Evolutionary conservation across 2,113 vertebrate genomes (phyloP).

Genomic region (Ctenomys sociabilis): DNA sequence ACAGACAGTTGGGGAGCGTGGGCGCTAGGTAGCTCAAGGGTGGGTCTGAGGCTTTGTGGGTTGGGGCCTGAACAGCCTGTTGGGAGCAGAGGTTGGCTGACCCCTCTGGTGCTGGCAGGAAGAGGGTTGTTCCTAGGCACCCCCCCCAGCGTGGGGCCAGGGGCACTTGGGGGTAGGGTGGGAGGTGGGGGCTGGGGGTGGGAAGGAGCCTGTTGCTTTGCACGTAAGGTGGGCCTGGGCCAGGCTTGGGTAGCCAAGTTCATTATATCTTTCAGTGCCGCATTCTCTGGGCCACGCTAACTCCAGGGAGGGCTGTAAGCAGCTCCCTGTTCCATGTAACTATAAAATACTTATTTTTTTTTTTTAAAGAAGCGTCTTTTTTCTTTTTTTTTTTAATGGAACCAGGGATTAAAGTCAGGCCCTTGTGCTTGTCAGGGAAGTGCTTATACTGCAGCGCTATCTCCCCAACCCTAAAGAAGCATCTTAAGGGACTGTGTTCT

Average conservation of each 20-base stretch:
- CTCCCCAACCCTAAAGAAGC: no score
- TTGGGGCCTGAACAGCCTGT: not conserved
- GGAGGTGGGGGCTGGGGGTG: no score
- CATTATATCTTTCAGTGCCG: not conserved
- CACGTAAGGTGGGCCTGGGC: not conserved
- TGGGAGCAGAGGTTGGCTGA: not conserved
- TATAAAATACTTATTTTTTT: not conserved
- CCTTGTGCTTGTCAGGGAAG: no score
- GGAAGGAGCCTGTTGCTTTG: not conserved
- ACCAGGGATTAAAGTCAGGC: no score
- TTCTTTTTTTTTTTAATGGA: no score
- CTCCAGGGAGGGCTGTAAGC: not conserved
- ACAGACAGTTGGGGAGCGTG: conserved; percentile 19
- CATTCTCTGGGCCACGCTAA: not conserved
- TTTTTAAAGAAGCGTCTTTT: no score
- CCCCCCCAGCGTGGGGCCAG: no score
- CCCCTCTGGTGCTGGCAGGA: not conserved
- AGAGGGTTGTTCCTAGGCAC: not conserved
- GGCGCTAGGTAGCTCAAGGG: conserved; percentile 57
- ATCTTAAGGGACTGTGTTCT: not conserved
- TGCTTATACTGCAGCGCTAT: no score
- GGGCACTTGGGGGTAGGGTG: no score
- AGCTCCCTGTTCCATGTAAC: not conserved
- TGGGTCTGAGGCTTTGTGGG: not conserved
- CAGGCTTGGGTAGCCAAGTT: not conserved